phyloP scores from a whole-genome alignment of 2,113 vertebrate species.

The Semnornis frantzii region DNA sequence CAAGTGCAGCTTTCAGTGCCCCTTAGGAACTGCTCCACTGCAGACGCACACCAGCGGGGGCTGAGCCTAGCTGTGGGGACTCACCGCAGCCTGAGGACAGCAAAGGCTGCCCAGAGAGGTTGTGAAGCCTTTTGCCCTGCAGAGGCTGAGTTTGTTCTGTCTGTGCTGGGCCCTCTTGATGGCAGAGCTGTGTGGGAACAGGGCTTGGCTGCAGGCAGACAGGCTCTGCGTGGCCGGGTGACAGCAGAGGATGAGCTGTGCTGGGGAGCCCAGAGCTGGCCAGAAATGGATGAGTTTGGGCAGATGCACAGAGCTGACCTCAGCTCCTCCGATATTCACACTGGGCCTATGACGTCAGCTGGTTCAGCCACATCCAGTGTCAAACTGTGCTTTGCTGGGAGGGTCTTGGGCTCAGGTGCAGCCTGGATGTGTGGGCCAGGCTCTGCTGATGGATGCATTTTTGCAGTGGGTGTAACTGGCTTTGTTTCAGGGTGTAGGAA shows the following conservation, averaged over 20 bases:
- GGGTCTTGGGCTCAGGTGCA: conserved; percentile 40
- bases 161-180: no score
- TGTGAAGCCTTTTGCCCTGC: no score
- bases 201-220: not conserved
- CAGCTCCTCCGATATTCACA: conserved; percentile 19
- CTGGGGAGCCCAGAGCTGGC: not conserved
- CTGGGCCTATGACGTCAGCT: conserved; percentile 21
- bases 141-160: no score
- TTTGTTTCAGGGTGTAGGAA: conserved; percentile 46
- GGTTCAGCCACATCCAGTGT: not conserved
- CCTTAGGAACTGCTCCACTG: not conserved
- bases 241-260: not conserved
- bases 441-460: conserved; percentile 3
- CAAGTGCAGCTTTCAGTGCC: not conserved
- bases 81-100: not conserved
- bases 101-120: not conserved
- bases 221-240: not conserved
- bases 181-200: not conserved
- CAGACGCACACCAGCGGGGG: not conserved
- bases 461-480: conserved; percentile 22
- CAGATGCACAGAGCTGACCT: not conserved
- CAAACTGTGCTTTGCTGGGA: not conserved
- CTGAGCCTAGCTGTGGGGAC: not conserved
- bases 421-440: not conserved
- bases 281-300: not conserved